Percentiles rank a stretch among this genome's conserved stretches.
Evolutionary conservation across 2,888 invertebrate species (phyloP).

Genomic region (Carpatolechia fugitivella): DNA sequence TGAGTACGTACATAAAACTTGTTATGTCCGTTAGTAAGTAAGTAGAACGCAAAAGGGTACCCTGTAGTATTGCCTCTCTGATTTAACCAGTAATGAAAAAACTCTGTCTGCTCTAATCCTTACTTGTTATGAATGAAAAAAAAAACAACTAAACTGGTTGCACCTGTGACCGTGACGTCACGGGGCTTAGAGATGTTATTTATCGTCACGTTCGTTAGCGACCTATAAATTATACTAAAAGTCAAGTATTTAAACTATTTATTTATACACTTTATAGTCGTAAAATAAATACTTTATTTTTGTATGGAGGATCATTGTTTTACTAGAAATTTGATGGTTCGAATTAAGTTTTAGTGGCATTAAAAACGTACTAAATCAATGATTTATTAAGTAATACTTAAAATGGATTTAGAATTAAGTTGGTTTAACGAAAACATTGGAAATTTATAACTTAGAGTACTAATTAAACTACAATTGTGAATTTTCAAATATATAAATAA

Average conservation of each 20-base stretch:
- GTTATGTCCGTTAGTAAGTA: no score
- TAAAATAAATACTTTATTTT: conserved; percentile 22
- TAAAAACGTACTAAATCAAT: background rate
- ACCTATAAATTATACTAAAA: conserved; percentile 49
- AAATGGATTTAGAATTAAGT: background rate
- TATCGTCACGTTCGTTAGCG: conserved; percentile 59
- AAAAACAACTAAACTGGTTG: background rate
- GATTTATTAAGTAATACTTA: background rate
- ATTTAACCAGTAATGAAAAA: no score
- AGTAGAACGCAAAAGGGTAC: no score
- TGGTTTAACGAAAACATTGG: conserved; percentile 20
- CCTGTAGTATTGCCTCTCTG: no score
- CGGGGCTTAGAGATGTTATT: conserved; percentile 45
- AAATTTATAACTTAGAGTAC: conserved; percentile 19
- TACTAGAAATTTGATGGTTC: background rate
- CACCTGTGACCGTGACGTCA: conserved; percentile 25
- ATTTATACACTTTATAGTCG: conserved; percentile 24
- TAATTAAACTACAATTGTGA: no score
- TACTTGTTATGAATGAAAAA: background rate
- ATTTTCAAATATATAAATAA: no score
- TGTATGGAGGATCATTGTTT: background rate
- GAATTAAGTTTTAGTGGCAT: conserved; percentile 4
- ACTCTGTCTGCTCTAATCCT: no score
- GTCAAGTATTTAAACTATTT: conserved; percentile 23
- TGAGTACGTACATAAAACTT: no score